Percentiles rank a stretch among this genome's conserved stretches.
Evolutionary conservation across 1,140 invertebrate genomes (phyloP).

Genomic region (Drosophila miranda): DNA sequence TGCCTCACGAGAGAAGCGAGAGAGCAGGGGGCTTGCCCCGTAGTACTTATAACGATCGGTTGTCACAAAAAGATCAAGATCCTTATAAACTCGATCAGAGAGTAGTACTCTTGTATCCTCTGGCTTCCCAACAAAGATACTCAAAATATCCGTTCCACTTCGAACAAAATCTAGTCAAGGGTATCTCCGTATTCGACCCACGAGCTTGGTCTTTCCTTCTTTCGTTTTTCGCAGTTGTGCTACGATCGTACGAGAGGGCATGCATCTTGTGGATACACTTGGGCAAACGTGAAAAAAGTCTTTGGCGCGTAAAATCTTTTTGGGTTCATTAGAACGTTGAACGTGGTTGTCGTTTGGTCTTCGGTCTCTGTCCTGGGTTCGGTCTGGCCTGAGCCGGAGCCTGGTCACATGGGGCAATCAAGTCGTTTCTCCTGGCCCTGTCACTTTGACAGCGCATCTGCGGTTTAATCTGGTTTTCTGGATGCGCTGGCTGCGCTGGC

Average conservation of each 20-base stretch:
- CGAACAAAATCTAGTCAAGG: not conserved
- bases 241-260: conserved; percentile 14
- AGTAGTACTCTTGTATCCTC: too few species aligned
- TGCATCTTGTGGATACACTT: conserved; percentile 46
- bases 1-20: too few species aligned
- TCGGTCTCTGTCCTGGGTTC: not conserved
- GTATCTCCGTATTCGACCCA: not conserved
- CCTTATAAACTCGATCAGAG: too few species aligned
- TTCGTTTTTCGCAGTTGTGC: conserved; percentile 50
- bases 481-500: conserved; percentile 9
- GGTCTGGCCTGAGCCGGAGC: conserved; percentile 15
- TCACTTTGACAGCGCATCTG: conserved; percentile 79
- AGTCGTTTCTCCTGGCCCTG: conserved; percentile 68
- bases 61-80: too few species aligned
- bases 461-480: conserved; percentile 75
- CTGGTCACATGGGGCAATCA: conserved; percentile 65
- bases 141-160: too few species aligned
- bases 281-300: conserved; percentile 64
- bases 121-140: too few species aligned
- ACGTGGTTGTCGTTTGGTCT: conserved; percentile 45
- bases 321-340: conserved; percentile 79
- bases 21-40: too few species aligned
- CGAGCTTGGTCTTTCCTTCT: not conserved
- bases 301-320: conserved; percentile 79
- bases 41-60: too few species aligned